phyloP scores from a whole-genome alignment of 2,888 invertebrate species.

The Sesia bembeciformis region DNA sequence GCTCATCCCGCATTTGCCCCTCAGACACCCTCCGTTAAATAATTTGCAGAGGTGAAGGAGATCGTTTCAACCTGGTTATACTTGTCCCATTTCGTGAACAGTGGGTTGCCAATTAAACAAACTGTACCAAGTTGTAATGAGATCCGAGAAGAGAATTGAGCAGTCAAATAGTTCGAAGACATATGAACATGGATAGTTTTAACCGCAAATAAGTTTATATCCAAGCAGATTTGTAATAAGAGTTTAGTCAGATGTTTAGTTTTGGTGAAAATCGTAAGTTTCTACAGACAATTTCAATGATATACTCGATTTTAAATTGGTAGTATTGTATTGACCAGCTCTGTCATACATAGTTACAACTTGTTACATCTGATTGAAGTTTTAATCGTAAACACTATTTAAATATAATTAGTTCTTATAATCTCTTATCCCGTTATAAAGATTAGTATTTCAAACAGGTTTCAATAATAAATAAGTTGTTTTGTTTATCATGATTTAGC shows the following conservation, averaged over 20 bases:
- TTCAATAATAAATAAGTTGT: too few relatives aligned
- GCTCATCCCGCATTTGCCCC: neutral
- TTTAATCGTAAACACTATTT: too few relatives aligned
- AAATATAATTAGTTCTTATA: too few relatives aligned
- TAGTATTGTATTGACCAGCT: too few relatives aligned
- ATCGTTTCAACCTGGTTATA: slow-evolving; percentile 6
- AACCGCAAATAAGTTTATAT: slow-evolving; percentile 1
- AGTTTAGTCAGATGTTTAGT: neutral
- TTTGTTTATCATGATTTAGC: too few relatives aligned
- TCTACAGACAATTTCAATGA: too few relatives aligned
- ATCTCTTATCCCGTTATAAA: too few relatives aligned
- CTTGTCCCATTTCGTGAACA: slow-evolving; percentile 2
- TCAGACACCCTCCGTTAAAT: neutral
- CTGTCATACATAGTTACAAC: too few relatives aligned
- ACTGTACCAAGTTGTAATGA: slow-evolving; percentile 24
- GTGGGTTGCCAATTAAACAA: slow-evolving; percentile 20
- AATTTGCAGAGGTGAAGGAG: neutral
- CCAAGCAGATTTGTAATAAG: slow-evolving; percentile 1
- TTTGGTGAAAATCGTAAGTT: too few relatives aligned
- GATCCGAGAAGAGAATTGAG: slow-evolving; percentile 14
- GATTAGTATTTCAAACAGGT: too few relatives aligned
- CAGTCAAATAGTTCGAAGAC: slow-evolving; percentile 12
- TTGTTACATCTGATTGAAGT: too few relatives aligned
- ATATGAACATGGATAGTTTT: slow-evolving; percentile 9
- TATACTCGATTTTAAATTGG: too few relatives aligned